These are phyloP conservation scores for Lomographa bimaculata DNA, from an alignment of 2,888 invertebrate genomes.

Conservation along the genomic window DNA sequence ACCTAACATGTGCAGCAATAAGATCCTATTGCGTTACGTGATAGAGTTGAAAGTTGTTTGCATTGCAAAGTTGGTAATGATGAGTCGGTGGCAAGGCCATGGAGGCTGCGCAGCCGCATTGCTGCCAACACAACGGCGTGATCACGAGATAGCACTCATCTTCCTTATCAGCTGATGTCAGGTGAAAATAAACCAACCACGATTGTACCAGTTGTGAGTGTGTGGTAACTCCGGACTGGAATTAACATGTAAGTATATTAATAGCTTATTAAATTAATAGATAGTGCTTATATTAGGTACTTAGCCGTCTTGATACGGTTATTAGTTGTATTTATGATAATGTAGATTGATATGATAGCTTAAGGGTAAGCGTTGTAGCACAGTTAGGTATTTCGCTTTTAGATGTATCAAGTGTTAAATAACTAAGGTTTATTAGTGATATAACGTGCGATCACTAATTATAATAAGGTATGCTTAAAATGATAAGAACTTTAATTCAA, in stretches of 20 bases:
- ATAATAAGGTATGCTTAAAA: too few relatives aligned
- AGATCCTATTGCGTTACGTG: conserved; percentile 2
- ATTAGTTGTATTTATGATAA: too few relatives aligned
- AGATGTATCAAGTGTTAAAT: too few relatives aligned
- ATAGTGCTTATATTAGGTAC: too few relatives aligned
- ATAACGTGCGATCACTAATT: too few relatives aligned
- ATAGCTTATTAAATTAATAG: too few relatives aligned
- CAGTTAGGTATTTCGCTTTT: too few relatives aligned
- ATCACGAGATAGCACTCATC: conserved; percentile 78
- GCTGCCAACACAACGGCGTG: conserved; percentile 65
- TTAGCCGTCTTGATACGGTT: too few relatives aligned
- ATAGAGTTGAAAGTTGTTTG: conserved; percentile 5
- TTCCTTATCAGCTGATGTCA: conserved; percentile 75
- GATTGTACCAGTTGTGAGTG: conserved; percentile 42
- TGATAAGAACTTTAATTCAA: too few relatives aligned
- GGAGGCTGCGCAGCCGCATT: conserved; percentile 73
- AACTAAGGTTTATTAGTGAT: too few relatives aligned
- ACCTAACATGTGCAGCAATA: conserved; percentile 1
- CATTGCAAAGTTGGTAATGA: conserved; percentile 29
- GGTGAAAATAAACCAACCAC: conserved; percentile 50
- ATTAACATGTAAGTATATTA: conserved; percentile 46
- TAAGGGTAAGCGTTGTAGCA: too few relatives aligned
- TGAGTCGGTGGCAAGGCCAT: conserved; percentile 47
- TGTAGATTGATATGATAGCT: too few relatives aligned
- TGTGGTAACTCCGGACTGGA: conserved; percentile 39